Conservation (phyloP, 2,113 vertebrate genomes). For the Hippocampus mohnikei region DNA sequence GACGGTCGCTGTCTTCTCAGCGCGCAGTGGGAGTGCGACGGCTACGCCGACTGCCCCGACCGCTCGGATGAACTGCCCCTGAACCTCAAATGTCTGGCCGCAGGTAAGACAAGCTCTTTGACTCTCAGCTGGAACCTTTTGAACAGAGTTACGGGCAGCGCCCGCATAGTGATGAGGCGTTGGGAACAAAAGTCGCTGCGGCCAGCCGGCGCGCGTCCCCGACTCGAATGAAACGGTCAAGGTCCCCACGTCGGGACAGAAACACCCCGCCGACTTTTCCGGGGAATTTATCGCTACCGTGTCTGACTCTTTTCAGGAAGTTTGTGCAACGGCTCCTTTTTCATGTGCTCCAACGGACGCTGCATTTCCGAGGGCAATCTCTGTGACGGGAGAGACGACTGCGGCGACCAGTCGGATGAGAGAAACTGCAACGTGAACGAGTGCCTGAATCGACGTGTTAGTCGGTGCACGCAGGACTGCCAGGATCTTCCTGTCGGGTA, state of each 20-base stretch:
- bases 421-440: slow-evolving; percentile 92
- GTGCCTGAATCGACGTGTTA: slow-evolving; percentile 90
- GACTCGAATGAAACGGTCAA: slow-evolving; percentile 31
- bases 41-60: slow-evolving; percentile 91
- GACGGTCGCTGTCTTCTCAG: slow-evolving; percentile 92
- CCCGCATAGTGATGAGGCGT: slow-evolving; percentile 19
- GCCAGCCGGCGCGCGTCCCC: slow-evolving; percentile 5
- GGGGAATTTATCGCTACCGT: slow-evolving; percentile 23
- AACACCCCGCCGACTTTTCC: background rate
- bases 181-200: slow-evolving; percentile 20
- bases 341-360: slow-evolving; percentile 95
- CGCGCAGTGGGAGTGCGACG: slow-evolving; percentile 93
- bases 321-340: slow-evolving; percentile 96
- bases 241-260: slow-evolving; percentile 16
- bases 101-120: slow-evolving; percentile 75
- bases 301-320: slow-evolving; percentile 81
- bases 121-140: slow-evolving; percentile 51
- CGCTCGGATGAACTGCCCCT: slow-evolving; percentile 91
- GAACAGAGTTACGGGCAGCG: slow-evolving; percentile 47
- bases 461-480: slow-evolving; percentile 94
- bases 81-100: slow-evolving; percentile 86
- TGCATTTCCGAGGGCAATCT: slow-evolving; percentile 82
- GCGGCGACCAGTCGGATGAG: slow-evolving; percentile 91
- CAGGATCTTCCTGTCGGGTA: slow-evolving; percentile 90
- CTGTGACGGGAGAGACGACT: slow-evolving; percentile 88